Conservation (phyloP, 2,113 vertebrate genomes). For the Gopherus flavomarginatus region DNA sequence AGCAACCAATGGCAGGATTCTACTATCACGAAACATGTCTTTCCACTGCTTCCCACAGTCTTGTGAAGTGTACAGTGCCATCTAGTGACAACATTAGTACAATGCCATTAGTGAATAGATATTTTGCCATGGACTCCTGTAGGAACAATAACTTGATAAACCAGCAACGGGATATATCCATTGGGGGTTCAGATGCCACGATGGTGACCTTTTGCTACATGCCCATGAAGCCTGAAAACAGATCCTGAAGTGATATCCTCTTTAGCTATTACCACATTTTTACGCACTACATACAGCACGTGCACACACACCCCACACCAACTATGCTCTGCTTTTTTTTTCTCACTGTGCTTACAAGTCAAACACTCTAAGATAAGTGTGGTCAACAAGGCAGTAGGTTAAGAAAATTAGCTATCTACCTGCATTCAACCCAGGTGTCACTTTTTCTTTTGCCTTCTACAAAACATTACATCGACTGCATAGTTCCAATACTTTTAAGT, state of each 20-base stretch:
- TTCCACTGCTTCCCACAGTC: accelerated
- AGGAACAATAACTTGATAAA: background rate
- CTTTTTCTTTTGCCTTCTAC: background rate
- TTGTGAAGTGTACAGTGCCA: background rate
- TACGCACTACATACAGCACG: background rate
- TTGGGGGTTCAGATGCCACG: background rate
- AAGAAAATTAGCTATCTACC: background rate
- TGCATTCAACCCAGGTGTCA: background rate
- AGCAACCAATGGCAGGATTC: background rate
- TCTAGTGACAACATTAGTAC: background rate
- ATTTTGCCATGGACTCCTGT: background rate
- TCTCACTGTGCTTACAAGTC: background rate
- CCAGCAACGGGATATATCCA: background rate
- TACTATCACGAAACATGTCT: background rate
- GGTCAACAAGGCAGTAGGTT: background rate
- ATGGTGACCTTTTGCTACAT: background rate
- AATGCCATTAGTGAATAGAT: background rate
- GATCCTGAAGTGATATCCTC: background rate
- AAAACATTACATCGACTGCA: background rate
- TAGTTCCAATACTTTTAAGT: background rate
- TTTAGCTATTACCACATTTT: background rate
- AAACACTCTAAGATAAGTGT: background rate
- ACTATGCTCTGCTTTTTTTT: background rate
- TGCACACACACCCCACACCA: background rate
- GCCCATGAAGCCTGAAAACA: background rate